Conservation (phyloP, 2,888 invertebrate species). For the Phymatocera aterrima region DNA sequence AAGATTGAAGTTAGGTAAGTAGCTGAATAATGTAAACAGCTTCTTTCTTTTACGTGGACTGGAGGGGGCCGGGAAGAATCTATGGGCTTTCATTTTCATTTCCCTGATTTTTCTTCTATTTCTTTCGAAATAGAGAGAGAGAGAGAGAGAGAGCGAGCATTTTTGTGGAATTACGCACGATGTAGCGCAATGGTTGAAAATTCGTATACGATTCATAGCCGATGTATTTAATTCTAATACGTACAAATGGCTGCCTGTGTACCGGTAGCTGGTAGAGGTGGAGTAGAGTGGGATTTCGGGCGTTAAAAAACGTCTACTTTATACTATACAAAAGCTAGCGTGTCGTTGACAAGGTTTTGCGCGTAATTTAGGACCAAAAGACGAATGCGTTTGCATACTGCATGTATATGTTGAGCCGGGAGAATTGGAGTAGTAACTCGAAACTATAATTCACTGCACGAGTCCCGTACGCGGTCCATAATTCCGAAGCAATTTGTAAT, state of each 20-base stretch:
- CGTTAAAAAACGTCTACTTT: neutral
- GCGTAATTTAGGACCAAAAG: neutral
- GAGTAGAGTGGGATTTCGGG: neutral
- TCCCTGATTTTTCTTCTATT: no score
- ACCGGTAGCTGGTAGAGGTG: no score
- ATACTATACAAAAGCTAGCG: neutral
- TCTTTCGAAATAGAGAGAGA: no score
- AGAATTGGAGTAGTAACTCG: conserved; percentile 4
- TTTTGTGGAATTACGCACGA: no score
- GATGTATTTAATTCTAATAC: no score
- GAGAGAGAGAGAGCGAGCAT: no score
- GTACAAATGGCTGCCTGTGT: no score
- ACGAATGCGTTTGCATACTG: conserved; percentile 7
- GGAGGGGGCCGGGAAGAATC: no score
- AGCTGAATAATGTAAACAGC: neutral
- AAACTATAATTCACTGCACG: conserved; percentile 30
- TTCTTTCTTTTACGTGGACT: neutral
- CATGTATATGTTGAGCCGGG: neutral
- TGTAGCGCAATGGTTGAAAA: no score
- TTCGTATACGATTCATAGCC: no score
- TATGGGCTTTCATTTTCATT: no score
- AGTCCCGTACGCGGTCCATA: conserved; percentile 18
- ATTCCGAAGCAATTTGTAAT: conserved; percentile 19
- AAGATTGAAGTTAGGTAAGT: conserved; percentile 11
- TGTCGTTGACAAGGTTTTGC: neutral